Evolutionary conservation across 2,797 vertebrate genomes (phyloP).

Genomic region (Huso huso): DNA sequence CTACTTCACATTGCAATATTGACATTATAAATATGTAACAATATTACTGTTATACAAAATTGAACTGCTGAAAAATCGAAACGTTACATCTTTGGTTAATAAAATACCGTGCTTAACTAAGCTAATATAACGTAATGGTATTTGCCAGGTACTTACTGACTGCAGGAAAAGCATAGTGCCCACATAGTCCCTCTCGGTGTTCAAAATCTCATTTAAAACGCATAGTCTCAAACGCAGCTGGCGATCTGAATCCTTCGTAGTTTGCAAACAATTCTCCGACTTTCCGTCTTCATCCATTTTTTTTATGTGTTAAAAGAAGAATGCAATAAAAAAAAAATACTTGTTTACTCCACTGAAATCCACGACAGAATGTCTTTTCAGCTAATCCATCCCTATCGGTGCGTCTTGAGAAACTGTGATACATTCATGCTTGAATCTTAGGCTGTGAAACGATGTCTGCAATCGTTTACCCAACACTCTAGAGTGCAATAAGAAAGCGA

Average conservation of each 20-base stretch:
- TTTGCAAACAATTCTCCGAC: conserved; percentile 56
- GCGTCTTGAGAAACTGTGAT: too few species aligned
- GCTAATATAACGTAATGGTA: too few species aligned
- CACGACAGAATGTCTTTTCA: background rate
- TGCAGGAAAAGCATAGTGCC: conserved; percentile 82
- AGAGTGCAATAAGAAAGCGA: too few species aligned
- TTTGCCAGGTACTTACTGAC: conserved; percentile 66
- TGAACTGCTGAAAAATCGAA: too few species aligned
- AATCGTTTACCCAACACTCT: too few species aligned
- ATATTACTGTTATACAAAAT: too few species aligned
- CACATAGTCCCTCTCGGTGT: conserved; percentile 91
- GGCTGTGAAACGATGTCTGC: too few species aligned
- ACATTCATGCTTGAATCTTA: too few species aligned
- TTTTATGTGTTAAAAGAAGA: conserved; percentile 14
- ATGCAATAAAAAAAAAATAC: background rate
- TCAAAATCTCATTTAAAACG: conserved; percentile 84
- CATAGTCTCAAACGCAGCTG: conserved; percentile 86
- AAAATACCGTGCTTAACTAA: too few species aligned
- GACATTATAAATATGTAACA: too few species aligned
- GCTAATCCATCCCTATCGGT: conserved; percentile 40
- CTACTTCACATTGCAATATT: too few species aligned
- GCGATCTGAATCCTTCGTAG: conserved; percentile 76
- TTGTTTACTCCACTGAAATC: background rate
- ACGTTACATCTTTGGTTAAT: too few species aligned
- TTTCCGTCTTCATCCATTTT: conserved; percentile 59